Evolutionary conservation across 2,113 vertebrate species (phyloP), one percentile per base, ranked within the genome.

Genomic region (Xiphophorus couchianus): DNA sequence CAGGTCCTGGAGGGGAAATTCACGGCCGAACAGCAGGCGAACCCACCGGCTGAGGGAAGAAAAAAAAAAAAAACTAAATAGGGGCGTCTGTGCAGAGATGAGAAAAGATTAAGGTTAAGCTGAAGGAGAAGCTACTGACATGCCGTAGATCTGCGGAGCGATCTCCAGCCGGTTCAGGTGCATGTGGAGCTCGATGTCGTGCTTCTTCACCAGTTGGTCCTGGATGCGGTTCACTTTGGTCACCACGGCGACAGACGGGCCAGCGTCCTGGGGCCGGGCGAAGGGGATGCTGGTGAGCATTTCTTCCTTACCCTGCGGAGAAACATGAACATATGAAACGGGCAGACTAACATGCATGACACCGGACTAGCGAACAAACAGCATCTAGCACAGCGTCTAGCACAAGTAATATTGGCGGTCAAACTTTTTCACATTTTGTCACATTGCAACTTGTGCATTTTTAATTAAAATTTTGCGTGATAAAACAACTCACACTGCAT

Each of bases 181-280:
- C 97, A 99, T 98, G 85, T 98, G 96, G 58, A 99, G 95, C 64
- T 99, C 98, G 80, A 95, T 94, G 78, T 99, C 98, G 31, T 98
- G 96, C 80, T 97, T 99, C 93, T 99, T 99, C 85, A 99, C 91
- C 73, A 99, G 94, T 90, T 96, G 96, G 91, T 99, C 98, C 87
- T 99, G 97, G 92, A 99, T 98, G 67, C 98, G 96, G 92, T 99
- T 99, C 71, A 99, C 97, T 95, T 99, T 99, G 78, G 97, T 95
- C 78, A 99, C 98, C 90, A 99, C 95, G 89, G 97, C 98, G 86
- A 99, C 96, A 74, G 98, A 98, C 17, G 98, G 98, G 2, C 98
- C 97, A 0, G 95, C 74, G 77, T 99, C 98, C 88, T 99, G 98
- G 0, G 98, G 98, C 90, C 97, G 95, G 67, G 98, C 97, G 88